These are phyloP conservation scores for Diorhabda carinulata DNA, from an alignment of 1,140 invertebrate genomes.

Conservation along the genomic window DNA sequence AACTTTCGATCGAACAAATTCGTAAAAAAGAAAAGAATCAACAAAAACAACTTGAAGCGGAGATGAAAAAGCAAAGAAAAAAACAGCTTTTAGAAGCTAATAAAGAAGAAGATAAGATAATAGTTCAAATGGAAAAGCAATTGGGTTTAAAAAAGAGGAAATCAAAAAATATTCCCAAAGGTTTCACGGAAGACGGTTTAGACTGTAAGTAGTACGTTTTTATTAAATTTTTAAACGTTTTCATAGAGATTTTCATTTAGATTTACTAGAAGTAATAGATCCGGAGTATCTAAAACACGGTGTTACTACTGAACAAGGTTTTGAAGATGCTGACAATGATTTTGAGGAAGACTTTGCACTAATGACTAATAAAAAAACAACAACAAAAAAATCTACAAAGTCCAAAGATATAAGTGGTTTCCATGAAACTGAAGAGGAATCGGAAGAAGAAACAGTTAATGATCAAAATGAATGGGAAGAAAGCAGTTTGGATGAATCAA, in stretches of 20 bases:
- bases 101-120: constrained; percentile 72
- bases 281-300: constrained; percentile 63
- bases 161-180: constrained; percentile 69
- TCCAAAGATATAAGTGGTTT: background rate
- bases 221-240: background rate
- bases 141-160: constrained; percentile 77
- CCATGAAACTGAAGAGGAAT: constrained; percentile 22
- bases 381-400: background rate
- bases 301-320: constrained; percentile 59
- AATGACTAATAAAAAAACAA: constrained; percentile 32
- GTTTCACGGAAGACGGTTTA: constrained; percentile 76
- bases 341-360: constrained; percentile 62
- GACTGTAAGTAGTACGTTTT: constrained; percentile 65
- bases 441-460: constrained; percentile 19
- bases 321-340: constrained; percentile 59
- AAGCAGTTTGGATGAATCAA: background rate
- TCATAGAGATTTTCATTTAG: constrained; percentile 45
- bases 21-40: constrained; percentile 47
- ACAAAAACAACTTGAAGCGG: constrained; percentile 51
- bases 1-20: constrained; percentile 36
- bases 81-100: constrained; percentile 67
- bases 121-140: constrained; percentile 78
- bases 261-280: constrained; percentile 77
- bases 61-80: constrained; percentile 57
- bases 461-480: constrained; percentile 9